Conservation (phyloP, 1,140 invertebrate species). For the Leptinotarsa texana region DNA sequence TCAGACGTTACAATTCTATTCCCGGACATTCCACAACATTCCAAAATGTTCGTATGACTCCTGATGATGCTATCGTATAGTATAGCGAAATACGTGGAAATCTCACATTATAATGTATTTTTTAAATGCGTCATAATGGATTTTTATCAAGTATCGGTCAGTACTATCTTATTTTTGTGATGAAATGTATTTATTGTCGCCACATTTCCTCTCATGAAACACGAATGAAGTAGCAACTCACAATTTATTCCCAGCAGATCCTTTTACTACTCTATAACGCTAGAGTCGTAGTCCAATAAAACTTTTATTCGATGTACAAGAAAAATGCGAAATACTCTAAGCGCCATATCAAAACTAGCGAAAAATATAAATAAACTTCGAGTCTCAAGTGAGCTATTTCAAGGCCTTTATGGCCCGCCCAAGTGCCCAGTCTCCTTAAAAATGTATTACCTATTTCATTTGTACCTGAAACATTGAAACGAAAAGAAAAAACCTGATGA, state of each 20-base stretch:
- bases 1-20: too few species aligned
- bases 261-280: conserved; percentile 7
- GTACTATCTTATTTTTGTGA: too few species aligned
- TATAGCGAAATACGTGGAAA: too few species aligned
- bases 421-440: conserved; percentile 12
- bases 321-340: conserved; percentile 22
- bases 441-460: conserved; percentile 21
- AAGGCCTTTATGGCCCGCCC: conserved; percentile 4
- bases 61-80: too few species aligned
- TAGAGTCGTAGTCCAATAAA: conserved; percentile 16
- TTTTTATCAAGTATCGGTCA: too few species aligned
- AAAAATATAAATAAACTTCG: conserved; percentile 22
- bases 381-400: conserved; percentile 18
- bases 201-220: not conserved
- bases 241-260: not conserved
- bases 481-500: not conserved
- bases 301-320: conserved; percentile 23
- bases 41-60: too few species aligned
- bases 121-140: not conserved
- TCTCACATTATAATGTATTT: not conserved
- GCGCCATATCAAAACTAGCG: conserved; percentile 22
- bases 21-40: too few species aligned
- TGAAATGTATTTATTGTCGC: too few species aligned
- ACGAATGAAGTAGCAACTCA: not conserved
- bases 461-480: conserved; percentile 10